phyloP scores from a whole-genome alignment of 2,113 vertebrate genomes.

The Ammodramus savannarum region DNA sequence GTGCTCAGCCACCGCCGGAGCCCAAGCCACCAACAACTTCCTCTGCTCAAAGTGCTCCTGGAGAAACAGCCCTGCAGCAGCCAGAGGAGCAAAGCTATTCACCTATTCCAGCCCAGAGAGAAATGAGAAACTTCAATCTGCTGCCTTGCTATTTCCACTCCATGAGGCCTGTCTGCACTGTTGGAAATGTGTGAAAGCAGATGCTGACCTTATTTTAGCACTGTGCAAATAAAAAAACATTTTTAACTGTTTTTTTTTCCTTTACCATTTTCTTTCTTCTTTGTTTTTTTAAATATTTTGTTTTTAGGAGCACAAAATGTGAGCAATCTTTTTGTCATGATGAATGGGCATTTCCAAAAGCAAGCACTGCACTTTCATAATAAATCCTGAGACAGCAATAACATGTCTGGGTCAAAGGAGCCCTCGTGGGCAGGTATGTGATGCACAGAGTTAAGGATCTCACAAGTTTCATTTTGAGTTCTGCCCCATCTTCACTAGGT shows the following conservation, averaged over 20 bases:
- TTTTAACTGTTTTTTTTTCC: not conserved
- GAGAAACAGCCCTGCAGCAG: not conserved
- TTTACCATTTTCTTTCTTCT: not conserved
- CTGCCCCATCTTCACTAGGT: not conserved
- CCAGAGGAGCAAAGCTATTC: not conserved
- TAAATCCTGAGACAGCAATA: conserved; percentile 11
- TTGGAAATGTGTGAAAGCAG: not conserved
- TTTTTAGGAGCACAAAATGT: not conserved
- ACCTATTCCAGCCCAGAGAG: not conserved
- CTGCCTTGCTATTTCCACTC: not conserved
- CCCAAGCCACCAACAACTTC: conserved; percentile 24
- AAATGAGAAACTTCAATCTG: not conserved
- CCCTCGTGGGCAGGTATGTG: not conserved
- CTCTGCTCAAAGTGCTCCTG: conserved; percentile 1
- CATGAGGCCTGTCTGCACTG: not conserved
- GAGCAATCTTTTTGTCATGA: not conserved
- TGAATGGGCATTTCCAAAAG: conserved; percentile 13
- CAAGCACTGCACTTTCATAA: not conserved
- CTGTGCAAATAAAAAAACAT: not conserved
- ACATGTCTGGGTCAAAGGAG: not conserved
- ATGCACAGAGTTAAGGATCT: not conserved
- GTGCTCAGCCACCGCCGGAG: not conserved
- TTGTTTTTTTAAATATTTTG: not conserved
- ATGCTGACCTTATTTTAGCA: not conserved
- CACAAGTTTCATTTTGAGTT: not conserved